Base-by-base conservation (phyloP, 2,797 vertebrate genomes). In the Eospalax fontanierii region DNA sequence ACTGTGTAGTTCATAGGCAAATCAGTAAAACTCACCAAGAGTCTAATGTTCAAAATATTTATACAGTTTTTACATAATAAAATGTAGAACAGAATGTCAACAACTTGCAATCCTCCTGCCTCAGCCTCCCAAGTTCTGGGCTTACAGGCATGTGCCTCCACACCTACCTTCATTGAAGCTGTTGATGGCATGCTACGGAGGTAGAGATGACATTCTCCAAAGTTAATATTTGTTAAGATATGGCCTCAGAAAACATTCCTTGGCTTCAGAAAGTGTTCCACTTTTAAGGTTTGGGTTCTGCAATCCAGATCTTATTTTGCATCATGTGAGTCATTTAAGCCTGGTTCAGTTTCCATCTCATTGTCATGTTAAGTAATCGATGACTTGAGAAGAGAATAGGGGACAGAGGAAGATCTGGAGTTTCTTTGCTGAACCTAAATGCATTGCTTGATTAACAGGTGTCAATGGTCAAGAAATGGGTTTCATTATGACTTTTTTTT, bases 11-110 rank as follows among this genome's bases (percentile, higher is more conserved):
- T 14, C 15, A 28, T 4, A 86, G 59, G 40, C 59, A 66, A 85
- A 85, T 24, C 9, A 28, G 40, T 57, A 82, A 73, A 96, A 79
- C 19, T 38, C 28, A 73, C 10, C 14, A 78, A 85, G 63, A 92
- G 21, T 50, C 68, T 80, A 70, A 87, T 50, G 35, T 8, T 95
- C 79, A 74, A 96, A 74, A 90, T 40, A 54, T 76, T 30, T 30
- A 6, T 35, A 43, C 28, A 89, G 38, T 12, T 75, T 16, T 86
- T 50, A 73, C 70, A 76, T 21, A 66, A n/a, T n/a, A n/a, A n/a
- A n/a, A 6, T 1, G 3, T 63, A 65, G 33, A 2, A 26, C 33
- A 11, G 16, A 33, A 24, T 14, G 21, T 21, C 33, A 66, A 66
- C 22, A 30, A 38, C 33, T 78, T 79, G 19, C 10, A 57, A 40